Evolutionary conservation across 1,140 invertebrate genomes (phyloP), one percentile per base, ranked within the genome.

Genomic region (Portunus trituberculatus): DNA sequence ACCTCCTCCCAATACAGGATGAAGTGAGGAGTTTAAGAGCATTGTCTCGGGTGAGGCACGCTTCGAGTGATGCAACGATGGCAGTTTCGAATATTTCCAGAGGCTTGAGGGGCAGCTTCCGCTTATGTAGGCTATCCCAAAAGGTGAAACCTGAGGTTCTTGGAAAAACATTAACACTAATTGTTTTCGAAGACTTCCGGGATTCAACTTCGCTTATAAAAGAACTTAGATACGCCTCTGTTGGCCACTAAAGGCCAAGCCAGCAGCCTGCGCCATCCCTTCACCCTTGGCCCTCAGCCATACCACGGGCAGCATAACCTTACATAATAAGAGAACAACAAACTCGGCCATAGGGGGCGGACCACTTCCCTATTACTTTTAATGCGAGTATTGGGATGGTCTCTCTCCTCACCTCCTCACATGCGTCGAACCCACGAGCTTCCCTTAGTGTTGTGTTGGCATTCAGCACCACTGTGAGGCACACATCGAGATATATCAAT

Each of bases 291-390:
- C 25, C 20, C 67, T 76, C 10, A 25, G 20, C 67, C 67, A n/a
- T n/a, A 1, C 4, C 20, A n/a, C 25, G 52, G 52, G 52, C 52
- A 14, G 52, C 52, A 20, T 76, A 25, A 76, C n/a, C 20, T 76
- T 76, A 76, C n/a, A 76, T n/a, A 76, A 76, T 76, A 76, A 76
- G 4, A n/a, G 67, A n/a, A 76, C 67, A 76, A 76, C n/a, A 76
- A 76, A 76, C 20, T 76, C 67, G 67, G 2, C 52, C 52, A 59
- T 12, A 0, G 16, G 67, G 67, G 20, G 16, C n/a, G 25, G 67
- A 76, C 67, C 67, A 76, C 67, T 76, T 76, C 67, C 67, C 67
- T 76, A 76, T n/a, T 76, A 76, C 67, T n/a, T 20, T 76, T 76
- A n/a, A 76, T 39, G 39, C 39, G 39, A 39, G 39, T 76, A 76